phyloP scores from a whole-genome alignment of 2,113 vertebrate species.

The Urocitellus parryii region DNA sequence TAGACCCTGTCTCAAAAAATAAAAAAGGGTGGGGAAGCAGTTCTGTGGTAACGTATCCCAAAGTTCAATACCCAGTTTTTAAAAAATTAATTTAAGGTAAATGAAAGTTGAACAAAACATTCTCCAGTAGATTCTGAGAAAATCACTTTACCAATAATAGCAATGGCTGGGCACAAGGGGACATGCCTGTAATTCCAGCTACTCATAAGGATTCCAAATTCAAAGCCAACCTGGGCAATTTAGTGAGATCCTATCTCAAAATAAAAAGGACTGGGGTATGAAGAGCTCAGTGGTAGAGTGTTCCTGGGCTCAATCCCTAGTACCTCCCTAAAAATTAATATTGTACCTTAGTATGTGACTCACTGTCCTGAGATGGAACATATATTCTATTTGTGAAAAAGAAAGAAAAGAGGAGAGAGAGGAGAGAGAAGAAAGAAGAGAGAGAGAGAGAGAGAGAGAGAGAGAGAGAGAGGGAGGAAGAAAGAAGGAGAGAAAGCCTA shows the following conservation, averaged over 20 bases:
- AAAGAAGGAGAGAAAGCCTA: background rate
- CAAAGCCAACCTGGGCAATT: no score
- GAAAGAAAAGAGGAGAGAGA: background rate
- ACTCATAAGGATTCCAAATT: no score
- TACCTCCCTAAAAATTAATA: background rate
- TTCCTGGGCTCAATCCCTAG: no score
- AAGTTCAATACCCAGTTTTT: no score
- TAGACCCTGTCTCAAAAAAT: no score
- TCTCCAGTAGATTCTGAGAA: constrained; percentile 14
- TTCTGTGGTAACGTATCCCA: no score
- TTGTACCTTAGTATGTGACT: background rate
- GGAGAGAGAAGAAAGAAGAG: background rate
- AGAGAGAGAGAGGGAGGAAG: no score
- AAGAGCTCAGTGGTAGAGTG: no score
- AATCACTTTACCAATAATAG: constrained; percentile 3
- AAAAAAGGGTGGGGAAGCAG: no score
- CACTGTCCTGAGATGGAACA: background rate
- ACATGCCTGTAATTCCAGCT: no score
- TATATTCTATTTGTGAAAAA: background rate
- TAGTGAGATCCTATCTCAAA: no score
- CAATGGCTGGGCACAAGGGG: background rate
- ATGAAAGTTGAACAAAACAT: constrained; percentile 21
- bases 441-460: background rate
- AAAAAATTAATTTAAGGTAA: background rate
- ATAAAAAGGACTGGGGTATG: no score